phyloP scores from a whole-genome alignment of 1,140 invertebrate species.

The Drosophila trapezifrons region DNA sequence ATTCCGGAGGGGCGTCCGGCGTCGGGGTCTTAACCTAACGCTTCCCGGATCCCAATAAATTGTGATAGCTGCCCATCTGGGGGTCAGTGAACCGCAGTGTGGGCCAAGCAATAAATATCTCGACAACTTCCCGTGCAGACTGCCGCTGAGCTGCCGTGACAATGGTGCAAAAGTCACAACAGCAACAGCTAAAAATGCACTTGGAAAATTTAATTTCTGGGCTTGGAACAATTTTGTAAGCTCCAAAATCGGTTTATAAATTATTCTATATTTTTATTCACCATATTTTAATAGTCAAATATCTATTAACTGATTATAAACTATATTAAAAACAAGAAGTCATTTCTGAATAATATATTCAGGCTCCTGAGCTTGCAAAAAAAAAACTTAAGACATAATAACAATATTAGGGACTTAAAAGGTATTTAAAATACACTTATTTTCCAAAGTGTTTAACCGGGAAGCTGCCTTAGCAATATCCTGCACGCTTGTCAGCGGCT shows the following conservation, averaged over 20 bases:
- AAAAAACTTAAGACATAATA: too few species aligned
- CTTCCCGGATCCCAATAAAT: slow-evolving; percentile 32
- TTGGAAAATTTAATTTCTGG: not conserved
- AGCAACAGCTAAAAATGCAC: not conserved
- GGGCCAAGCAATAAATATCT: slow-evolving; percentile 33
- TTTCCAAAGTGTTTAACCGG: slow-evolving; percentile 1
- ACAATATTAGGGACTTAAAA: not conserved
- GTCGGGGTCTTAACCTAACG: slow-evolving; percentile 17
- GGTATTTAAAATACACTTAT: not conserved
- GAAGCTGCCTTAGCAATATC: slow-evolving; percentile 57
- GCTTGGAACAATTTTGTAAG: not conserved
- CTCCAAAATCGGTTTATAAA: not conserved
- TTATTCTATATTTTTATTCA: not conserved
- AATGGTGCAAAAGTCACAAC: slow-evolving; percentile 9
- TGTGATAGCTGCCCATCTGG: slow-evolving; percentile 35
- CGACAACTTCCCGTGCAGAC: not conserved
- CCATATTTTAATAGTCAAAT: not conserved
- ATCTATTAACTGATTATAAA: too few species aligned
- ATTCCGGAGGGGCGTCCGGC: not conserved
- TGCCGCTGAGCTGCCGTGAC: slow-evolving; percentile 16
- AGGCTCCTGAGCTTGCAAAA: too few species aligned
- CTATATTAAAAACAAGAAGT: too few species aligned
- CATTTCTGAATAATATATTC: not conserved
- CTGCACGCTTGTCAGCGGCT: slow-evolving; percentile 67
- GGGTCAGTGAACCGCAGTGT: slow-evolving; percentile 13